Evolutionary conservation across 2,113 vertebrate species (phyloP).

Genomic region (Megaceryle torquata): DNA sequence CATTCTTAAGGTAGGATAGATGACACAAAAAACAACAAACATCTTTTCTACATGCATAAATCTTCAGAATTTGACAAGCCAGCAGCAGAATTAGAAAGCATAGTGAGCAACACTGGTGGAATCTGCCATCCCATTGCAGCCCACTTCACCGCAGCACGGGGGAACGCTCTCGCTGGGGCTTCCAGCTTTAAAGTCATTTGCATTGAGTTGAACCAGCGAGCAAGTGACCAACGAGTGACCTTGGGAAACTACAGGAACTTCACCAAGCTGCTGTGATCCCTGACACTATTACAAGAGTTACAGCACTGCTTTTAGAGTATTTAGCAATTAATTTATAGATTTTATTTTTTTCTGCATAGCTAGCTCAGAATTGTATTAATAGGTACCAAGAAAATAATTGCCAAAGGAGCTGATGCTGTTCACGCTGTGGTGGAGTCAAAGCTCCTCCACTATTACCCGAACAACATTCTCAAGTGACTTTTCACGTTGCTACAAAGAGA

Average conservation of each 20-base stretch:
- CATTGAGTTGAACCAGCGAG: neutral
- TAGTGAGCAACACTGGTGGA: neutral
- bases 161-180: neutral
- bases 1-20: neutral
- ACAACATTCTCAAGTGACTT: neutral
- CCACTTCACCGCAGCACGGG: neutral
- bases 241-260: neutral
- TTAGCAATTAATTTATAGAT: neutral
- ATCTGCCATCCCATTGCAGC: neutral
- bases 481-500: neutral
- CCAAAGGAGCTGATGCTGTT: neutral
- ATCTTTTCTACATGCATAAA: neutral
- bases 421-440: neutral
- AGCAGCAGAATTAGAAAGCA: neutral
- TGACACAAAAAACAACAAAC: neutral
- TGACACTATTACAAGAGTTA: neutral
- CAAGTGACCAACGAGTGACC: neutral
- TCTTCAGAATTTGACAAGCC: neutral
- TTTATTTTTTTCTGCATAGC: neutral
- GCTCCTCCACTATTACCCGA: neutral
- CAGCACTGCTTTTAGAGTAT: neutral
- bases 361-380: neutral
- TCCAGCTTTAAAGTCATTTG: neutral
- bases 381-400: neutral
- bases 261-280: neutral